phyloP scores from a whole-genome alignment of 2,113 vertebrate genomes.

The Lepisosteus osseus region DNA sequence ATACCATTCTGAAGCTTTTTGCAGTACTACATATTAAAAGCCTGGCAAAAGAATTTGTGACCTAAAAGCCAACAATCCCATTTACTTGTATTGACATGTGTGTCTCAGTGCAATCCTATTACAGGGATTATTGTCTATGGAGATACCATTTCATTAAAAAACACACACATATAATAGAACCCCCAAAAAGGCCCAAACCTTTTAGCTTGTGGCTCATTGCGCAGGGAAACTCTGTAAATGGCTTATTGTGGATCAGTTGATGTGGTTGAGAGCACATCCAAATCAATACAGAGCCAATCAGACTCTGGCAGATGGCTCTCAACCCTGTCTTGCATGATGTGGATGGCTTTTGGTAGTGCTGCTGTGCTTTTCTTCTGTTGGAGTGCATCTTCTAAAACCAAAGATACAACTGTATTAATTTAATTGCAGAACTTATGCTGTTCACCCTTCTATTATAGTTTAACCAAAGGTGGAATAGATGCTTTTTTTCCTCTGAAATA shows the following conservation, averaged over 20 bases:
- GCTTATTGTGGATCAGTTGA: constrained; percentile 66
- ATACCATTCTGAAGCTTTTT: constrained; percentile 36
- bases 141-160: constrained; percentile 77
- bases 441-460: too few species aligned
- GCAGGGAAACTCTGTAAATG: constrained; percentile 57
- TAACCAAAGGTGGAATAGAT: too few species aligned
- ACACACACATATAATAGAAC: constrained; percentile 49
- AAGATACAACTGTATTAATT: too few species aligned
- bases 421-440: too few species aligned
- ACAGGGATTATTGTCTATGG: constrained; percentile 71
- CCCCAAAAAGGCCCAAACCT: constrained; percentile 48
- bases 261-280: constrained; percentile 57
- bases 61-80: constrained; percentile 62
- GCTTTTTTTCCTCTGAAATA: too few species aligned
- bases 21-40: constrained; percentile 38
- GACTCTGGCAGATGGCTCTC: constrained; percentile 30
- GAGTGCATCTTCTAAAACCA: too few species aligned
- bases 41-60: constrained; percentile 48
- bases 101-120: constrained; percentile 71
- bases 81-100: constrained; percentile 75
- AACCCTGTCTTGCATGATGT: too few species aligned
- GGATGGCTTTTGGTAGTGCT: too few species aligned
- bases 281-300: constrained; percentile 60
- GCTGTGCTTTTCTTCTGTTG: too few species aligned
- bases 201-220: constrained; percentile 64